Conservation (phyloP, 2,113 vertebrate species). For the Polypterus senegalus region DNA sequence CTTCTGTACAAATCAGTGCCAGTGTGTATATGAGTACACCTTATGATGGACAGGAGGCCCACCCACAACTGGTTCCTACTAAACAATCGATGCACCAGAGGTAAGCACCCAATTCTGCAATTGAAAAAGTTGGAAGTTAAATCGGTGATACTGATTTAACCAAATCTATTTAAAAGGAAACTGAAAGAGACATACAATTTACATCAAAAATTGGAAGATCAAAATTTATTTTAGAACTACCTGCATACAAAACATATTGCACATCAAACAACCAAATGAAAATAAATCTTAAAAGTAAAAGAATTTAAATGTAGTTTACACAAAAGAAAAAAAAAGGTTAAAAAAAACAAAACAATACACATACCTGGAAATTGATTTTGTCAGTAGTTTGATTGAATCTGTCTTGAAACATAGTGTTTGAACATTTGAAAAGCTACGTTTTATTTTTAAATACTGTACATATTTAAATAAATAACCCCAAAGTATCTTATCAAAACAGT, state of each 20-base stretch:
- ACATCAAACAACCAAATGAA: conserved; percentile 98
- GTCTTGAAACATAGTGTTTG: conserved; percentile 85
- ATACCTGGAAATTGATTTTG: conserved; percentile 84
- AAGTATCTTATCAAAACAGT: conserved; percentile 85
- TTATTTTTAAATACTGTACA: conserved; percentile 99
- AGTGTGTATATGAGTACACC: too few species aligned
- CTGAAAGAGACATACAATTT: conserved; percentile 23
- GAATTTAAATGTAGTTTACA: conserved; percentile 69
- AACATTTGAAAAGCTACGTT: conserved; percentile 62
- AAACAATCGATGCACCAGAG: too few species aligned
- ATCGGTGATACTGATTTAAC: conserved; percentile 18
- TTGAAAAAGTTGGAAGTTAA: conserved; percentile 24
- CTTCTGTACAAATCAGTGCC: too few species aligned
- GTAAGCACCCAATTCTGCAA: too few species aligned
- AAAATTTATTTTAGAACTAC: conserved; percentile 99
- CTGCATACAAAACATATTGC: conserved; percentile 99
- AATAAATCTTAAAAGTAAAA: conserved; percentile 62
- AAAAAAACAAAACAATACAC: conserved; percentile 51
- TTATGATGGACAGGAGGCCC: too few species aligned
- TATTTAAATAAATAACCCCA: conserved; percentile 97
- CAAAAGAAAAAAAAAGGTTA: conserved; percentile 43
- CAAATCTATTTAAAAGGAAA: too few species aligned
- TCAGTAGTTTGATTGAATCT: conserved; percentile 88
- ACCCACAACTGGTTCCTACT: too few species aligned
- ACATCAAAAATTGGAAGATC: conserved; percentile 90